Percentiles rank a stretch among this genome's conserved stretches.
phyloP scores from a whole-genome alignment of 1,140 invertebrate species.

The Caenorhabditis brenneri region DNA sequence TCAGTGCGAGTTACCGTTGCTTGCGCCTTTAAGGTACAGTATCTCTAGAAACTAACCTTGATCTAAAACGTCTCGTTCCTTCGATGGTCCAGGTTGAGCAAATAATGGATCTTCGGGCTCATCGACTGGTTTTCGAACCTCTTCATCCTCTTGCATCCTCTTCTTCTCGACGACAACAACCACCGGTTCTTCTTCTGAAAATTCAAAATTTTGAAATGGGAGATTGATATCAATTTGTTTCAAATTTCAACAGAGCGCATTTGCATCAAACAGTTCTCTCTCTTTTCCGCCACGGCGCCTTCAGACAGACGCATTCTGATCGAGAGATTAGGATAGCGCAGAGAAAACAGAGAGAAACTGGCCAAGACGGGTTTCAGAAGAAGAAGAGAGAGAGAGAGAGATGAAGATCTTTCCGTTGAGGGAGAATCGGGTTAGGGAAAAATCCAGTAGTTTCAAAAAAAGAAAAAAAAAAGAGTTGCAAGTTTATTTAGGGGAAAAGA shows the following conservation, averaged over 20 bases:
- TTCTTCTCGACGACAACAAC: background rate
- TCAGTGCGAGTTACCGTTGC: too few species aligned
- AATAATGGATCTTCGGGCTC: background rate
- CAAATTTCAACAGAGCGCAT: too few species aligned
- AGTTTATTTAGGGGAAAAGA: background rate
- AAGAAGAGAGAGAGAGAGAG: background rate
- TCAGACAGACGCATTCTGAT: background rate
- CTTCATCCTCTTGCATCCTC: background rate
- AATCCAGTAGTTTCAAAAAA: conserved; percentile 1
- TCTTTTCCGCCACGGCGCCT: background rate
- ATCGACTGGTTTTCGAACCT: background rate
- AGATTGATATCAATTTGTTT: too few species aligned
- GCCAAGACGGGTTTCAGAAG: background rate
- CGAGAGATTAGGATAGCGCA: background rate
- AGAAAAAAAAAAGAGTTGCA: conserved; percentile 10
- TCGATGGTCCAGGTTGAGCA: background rate
- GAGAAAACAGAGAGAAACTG: background rate
- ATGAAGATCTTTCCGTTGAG: background rate
- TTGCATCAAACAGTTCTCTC: background rate
- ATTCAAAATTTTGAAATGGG: background rate
- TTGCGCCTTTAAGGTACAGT: too few species aligned
- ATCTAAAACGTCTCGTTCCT: background rate
- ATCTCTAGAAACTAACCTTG: background rate
- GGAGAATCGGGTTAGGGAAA: background rate
- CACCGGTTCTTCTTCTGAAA: background rate